Evolutionary conservation across 2,113 vertebrate species (phyloP).

Genomic region (Melozone crissalis): DNA sequence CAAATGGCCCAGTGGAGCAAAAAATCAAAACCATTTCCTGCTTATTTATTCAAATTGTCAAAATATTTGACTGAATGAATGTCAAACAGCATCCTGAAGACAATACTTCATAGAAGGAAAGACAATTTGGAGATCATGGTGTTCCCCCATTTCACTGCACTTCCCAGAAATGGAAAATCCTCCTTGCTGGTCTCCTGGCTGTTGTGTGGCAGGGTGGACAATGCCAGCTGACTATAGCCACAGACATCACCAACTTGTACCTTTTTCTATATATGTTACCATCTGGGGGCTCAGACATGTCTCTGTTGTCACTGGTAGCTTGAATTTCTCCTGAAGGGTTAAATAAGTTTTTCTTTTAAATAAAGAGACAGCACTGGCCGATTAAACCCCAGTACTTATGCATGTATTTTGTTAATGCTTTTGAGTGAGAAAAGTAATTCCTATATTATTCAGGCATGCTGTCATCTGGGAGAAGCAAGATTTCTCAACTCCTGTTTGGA

Average conservation of each 20-base stretch:
- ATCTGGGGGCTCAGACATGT: neutral
- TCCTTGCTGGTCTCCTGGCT: neutral
- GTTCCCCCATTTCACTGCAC: neutral
- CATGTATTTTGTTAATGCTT: neutral
- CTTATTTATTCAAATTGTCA: slow-evolving; percentile 7
- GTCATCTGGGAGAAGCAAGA: neutral
- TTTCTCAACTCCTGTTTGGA: neutral
- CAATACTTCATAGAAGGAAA: neutral
- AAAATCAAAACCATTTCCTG: neutral
- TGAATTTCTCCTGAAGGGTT: neutral
- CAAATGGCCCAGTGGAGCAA: neutral
- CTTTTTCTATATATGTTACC: neutral
- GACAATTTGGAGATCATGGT: neutral
- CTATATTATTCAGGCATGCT: neutral
- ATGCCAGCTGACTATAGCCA: neutral
- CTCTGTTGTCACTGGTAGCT: neutral
- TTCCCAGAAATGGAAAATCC: neutral
- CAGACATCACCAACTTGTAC: accelerated
- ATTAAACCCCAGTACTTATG: neutral
- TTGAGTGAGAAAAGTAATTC: neutral
- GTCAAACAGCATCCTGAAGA: neutral
- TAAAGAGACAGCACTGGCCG: neutral
- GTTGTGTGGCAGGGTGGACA: neutral
- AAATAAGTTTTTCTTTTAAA: neutral
- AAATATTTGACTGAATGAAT: neutral